Evolutionary conservation across 2,113 vertebrate genomes (phyloP), one percentile per base, ranked within the genome.

Genomic region (Tenebrosternarchus preto): DNA sequence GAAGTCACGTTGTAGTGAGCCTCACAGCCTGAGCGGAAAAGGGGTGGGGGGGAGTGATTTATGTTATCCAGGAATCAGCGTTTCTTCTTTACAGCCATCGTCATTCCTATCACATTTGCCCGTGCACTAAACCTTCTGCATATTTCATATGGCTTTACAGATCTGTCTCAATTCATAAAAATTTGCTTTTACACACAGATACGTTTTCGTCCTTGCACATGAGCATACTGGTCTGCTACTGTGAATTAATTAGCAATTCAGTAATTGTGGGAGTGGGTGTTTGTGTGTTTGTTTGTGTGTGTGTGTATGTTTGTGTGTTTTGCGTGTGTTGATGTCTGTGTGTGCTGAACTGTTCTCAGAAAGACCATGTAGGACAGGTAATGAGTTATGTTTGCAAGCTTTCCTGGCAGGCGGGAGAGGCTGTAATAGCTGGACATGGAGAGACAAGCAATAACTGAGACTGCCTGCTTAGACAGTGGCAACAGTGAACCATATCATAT

Each of bases 1-100:
- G 79, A 84, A 84, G 56, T 78, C 83, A 82, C 66, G 80, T 82
- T 82, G 80, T 76, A 78, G 70, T 66, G 55, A 81, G 80, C 27
- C 80, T 81, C 71, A 69, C 83, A 78, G 79, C 55, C 75, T 81
- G 79, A 78, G 75, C 50, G 63, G 71, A 80, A 77, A 73, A 53
- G 53, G 64, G 63, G 31, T 73, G 66, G 59, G 63, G 31, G 77
- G 66, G 59, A 71, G 72, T 82, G 80, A 82, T 81, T 81, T 69
- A 71, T 84, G 80, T 71, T 76, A 82, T 64, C n/a, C 64, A 81
- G 83, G 64, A 82, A 79, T 72, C 70, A 69, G 9, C 71, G 64
- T 53, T 67, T 56, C 39, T 69, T 46, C 68, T 33, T 70, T 33
- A 70, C 56, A 84, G 64, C 68, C 70, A 81, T 74, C 66, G 72